Conservation (phyloP, 2,113 vertebrate species). For the Hippocampus guttulatus region DNA sequence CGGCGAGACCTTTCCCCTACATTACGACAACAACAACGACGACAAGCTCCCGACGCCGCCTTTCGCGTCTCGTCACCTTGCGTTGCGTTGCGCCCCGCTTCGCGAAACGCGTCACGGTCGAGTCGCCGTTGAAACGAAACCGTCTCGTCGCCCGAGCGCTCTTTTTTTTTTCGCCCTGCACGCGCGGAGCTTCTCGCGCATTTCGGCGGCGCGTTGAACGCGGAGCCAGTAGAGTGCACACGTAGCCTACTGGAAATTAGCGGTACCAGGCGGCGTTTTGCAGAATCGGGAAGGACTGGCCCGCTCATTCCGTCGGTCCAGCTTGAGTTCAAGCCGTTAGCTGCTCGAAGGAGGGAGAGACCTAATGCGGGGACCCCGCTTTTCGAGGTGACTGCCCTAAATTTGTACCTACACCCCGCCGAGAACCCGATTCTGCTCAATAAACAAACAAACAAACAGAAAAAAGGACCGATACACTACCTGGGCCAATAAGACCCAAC, state of each 20-base stretch:
- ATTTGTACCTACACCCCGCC: too few relatives aligned
- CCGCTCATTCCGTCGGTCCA: neutral
- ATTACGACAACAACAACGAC: conserved; percentile 18
- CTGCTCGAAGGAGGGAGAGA: conserved; percentile 33
- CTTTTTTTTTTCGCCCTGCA: neutral
- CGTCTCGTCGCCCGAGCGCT: neutral
- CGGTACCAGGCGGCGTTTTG: too few relatives aligned
- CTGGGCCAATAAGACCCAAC: too few relatives aligned
- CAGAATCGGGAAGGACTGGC: neutral
- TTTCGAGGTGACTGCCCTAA: neutral
- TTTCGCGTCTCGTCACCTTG: neutral
- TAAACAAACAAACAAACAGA: too few relatives aligned
- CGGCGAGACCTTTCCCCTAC: conserved; percentile 58
- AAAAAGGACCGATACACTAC: too few relatives aligned
- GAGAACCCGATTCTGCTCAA: too few relatives aligned
- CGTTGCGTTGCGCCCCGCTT: neutral
- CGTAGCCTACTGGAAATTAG: neutral
- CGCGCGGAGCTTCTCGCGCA: neutral
- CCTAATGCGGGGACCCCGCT: neutral
- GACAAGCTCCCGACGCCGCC: conserved; percentile 5
- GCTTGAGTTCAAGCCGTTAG: conserved; percentile 20
- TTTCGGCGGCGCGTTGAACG: neutral
- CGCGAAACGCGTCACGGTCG: neutral
- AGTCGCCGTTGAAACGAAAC: neutral
- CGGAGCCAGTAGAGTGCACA: neutral